These are phyloP conservation scores for Nannoperca obscura DNA, from an alignment of 2,797 vertebrate species.

Conservation along the genomic window DNA sequence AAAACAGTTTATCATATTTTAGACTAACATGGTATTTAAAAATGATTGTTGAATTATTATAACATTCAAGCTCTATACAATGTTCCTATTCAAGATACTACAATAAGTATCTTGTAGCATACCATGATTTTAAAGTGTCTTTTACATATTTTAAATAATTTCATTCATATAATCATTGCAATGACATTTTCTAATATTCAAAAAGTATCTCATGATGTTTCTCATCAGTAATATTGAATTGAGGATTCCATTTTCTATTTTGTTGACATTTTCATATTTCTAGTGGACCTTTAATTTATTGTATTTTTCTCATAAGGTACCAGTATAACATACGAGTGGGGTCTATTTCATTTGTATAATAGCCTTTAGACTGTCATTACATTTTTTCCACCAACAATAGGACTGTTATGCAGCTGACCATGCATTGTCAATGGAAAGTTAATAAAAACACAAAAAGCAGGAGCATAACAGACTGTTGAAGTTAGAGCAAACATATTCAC, in stretches of 20 bases:
- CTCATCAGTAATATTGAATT: background rate
- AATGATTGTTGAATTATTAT: too few relatives aligned
- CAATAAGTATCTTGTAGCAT: too few relatives aligned
- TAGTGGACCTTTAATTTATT: background rate
- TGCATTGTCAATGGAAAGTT: background rate
- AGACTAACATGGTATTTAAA: too few relatives aligned
- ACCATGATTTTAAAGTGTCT: too few relatives aligned
- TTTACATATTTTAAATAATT: background rate
- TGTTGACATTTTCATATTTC: background rate
- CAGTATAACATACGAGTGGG: too few relatives aligned
- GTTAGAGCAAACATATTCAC: background rate
- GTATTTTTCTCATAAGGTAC: too few relatives aligned
- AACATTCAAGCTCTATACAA: too few relatives aligned
- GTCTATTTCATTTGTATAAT: background rate
- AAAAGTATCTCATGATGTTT: background rate
- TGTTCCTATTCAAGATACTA: too few relatives aligned
- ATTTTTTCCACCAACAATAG: background rate
- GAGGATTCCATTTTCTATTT: background rate
- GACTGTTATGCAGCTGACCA: background rate
- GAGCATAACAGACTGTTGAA: background rate
- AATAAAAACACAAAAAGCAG: slow-evolving; percentile 9
- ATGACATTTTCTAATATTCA: background rate
- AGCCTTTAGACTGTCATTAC: background rate
- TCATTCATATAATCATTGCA: background rate
- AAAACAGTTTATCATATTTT: too few relatives aligned